Evolutionary conservation across 1,140 invertebrate genomes (phyloP).

Genomic region (Belonocnema kinseyi): DNA sequence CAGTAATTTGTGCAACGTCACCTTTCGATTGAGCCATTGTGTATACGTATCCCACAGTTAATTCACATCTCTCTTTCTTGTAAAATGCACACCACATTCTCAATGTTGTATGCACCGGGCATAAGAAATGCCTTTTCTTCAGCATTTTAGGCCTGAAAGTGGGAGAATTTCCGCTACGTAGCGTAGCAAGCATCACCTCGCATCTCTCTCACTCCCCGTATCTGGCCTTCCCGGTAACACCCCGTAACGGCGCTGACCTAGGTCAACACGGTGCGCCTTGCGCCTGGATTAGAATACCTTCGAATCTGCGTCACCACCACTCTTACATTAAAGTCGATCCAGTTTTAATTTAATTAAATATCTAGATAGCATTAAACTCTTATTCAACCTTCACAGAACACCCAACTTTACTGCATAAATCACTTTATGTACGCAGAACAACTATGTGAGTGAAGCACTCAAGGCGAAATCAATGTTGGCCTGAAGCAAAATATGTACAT

Average conservation of each 20-base stretch:
- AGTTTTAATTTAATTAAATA: too few relatives aligned
- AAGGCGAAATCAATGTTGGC: conserved; percentile 18
- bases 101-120: too few relatives aligned
- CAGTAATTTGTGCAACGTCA: too few relatives aligned
- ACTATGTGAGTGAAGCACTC: not conserved
- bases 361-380: too few relatives aligned
- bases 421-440: not conserved
- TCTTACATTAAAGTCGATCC: too few relatives aligned
- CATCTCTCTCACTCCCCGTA: not conserved
- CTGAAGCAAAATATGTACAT: not conserved
- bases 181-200: not conserved
- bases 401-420: not conserved
- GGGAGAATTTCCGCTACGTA: conserved; percentile 20
- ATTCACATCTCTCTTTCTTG: too few relatives aligned
- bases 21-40: too few relatives aligned
- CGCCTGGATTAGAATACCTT: conserved; percentile 23
- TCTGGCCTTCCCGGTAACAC: conserved; percentile 17
- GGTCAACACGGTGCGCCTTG: conserved; percentile 10
- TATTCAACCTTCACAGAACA: not conserved
- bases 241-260: conserved; percentile 20
- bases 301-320: not conserved
- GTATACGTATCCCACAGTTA: too few relatives aligned
- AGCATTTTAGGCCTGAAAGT: not conserved
- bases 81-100: too few relatives aligned
- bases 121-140: conserved; percentile 23